phyloP scores from a whole-genome alignment of 2,888 invertebrate species.

The Beris morrisii region DNA sequence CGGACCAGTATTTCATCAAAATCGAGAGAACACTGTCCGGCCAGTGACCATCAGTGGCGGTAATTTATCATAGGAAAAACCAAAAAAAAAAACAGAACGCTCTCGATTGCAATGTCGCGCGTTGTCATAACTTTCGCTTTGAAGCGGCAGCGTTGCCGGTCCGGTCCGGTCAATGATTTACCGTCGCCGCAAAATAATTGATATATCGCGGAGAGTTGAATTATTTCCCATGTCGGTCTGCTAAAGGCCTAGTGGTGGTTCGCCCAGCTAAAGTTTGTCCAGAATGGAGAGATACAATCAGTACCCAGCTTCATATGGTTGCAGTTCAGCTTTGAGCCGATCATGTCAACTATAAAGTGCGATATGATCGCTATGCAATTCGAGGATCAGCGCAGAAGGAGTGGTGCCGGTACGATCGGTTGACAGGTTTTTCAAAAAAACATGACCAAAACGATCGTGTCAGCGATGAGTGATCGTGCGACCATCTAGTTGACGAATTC shows the following conservation, averaged over 20 bases:
- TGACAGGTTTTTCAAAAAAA: too few species aligned
- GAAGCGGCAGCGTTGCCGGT: not conserved
- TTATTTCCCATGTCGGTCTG: slow-evolving; percentile 5
- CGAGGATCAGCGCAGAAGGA: too few species aligned
- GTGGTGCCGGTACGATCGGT: too few species aligned
- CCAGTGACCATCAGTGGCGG: not conserved
- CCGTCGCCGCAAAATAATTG: slow-evolving; percentile 8
- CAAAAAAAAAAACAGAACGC: not conserved
- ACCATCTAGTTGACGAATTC: too few species aligned
- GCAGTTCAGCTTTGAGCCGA: too few species aligned
- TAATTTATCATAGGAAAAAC: slow-evolving; percentile 17
- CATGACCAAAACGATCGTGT: too few species aligned
- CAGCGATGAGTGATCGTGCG: too few species aligned
- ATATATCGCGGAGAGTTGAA: slow-evolving; percentile 16
- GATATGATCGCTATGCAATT: too few species aligned
- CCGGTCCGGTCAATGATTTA: slow-evolving; percentile 8
- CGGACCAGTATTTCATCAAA: slow-evolving; percentile 17
- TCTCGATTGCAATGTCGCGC: slow-evolving; percentile 10
- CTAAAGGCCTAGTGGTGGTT: slow-evolving; percentile 11
- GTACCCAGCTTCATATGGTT: too few species aligned
- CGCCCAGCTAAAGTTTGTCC: too few species aligned
- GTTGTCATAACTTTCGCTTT: slow-evolving; percentile 22
- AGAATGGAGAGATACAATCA: too few species aligned
- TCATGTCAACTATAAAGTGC: too few species aligned
- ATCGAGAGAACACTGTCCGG: slow-evolving; percentile 4